Evolutionary conservation across 2,888 invertebrate genomes (phyloP).

Genomic region (Volucella inflata): DNA sequence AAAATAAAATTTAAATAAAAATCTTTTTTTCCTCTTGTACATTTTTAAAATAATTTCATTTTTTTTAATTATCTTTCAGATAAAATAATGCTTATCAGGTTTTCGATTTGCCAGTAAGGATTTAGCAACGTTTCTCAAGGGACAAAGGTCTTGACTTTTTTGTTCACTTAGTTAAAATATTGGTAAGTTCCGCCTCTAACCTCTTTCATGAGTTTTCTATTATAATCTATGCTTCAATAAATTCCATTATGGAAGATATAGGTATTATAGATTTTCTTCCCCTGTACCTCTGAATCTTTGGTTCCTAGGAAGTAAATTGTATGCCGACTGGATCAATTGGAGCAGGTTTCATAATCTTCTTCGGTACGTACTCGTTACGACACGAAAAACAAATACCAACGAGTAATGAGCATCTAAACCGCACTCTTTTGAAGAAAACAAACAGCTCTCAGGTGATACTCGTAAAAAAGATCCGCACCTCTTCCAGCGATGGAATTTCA

Average conservation of each 20-base stretch:
- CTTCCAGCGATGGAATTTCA: slow-evolving; percentile 58
- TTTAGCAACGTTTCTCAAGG: neutral
- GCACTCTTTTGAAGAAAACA: slow-evolving; percentile 33
- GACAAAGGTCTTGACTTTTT: neutral
- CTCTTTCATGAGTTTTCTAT: neutral
- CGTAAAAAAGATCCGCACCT: slow-evolving; percentile 52
- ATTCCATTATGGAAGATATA: slow-evolving; percentile 50
- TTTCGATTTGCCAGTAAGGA: neutral
- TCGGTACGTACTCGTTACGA: neutral
- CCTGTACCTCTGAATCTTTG: slow-evolving; percentile 11
- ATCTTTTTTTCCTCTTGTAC: neutral
- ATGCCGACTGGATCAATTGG: slow-evolving; percentile 41
- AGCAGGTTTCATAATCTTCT: slow-evolving; percentile 28
- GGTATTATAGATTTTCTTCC: slow-evolving; percentile 41
- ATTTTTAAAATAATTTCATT: neutral
- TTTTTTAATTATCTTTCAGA: slow-evolving; percentile 1
- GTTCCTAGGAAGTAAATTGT: slow-evolving; percentile 42
- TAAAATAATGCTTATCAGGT: slow-evolving; percentile 7
- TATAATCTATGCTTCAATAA: slow-evolving; percentile 38
- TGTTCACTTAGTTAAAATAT: neutral
- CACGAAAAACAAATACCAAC: slow-evolving; percentile 38
- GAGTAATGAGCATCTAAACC: slow-evolving; percentile 47
- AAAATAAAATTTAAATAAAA: neutral
- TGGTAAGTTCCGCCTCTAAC: slow-evolving; percentile 38
- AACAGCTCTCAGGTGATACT: slow-evolving; percentile 2